phyloP scores from a whole-genome alignment of 2,797 vertebrate species.

The Anableps anableps region DNA sequence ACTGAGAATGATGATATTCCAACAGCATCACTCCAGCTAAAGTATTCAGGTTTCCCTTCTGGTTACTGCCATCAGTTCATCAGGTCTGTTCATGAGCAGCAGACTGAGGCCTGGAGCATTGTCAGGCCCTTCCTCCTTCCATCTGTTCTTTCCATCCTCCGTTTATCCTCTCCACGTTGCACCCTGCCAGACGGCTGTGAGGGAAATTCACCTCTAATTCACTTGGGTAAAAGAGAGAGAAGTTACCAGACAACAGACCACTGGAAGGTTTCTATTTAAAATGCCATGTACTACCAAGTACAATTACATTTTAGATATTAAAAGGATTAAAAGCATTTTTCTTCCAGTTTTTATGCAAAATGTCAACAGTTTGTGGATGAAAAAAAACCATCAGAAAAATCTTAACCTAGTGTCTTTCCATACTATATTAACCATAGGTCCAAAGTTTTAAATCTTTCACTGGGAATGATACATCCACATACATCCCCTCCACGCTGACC shows the following conservation, averaged over 20 bases:
- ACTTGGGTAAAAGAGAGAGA: background rate
- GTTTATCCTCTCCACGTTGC: background rate
- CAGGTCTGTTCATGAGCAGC: background rate
- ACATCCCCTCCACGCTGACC: no score
- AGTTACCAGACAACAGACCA: background rate
- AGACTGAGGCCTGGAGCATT: conserved; percentile 5
- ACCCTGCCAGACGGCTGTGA: conserved; percentile 2
- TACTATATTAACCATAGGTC: background rate
- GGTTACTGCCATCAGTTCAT: background rate
- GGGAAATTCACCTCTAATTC: background rate
- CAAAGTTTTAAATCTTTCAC: background rate
- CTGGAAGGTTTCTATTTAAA: no score
- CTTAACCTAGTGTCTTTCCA: background rate
- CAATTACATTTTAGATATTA: background rate
- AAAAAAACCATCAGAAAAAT: background rate
- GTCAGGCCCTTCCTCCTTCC: conserved; percentile 1
- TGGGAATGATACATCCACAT: no score
- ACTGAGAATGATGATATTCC: background rate
- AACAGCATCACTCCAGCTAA: background rate
- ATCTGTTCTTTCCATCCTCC: background rate
- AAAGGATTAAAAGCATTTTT: background rate
- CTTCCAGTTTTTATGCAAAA: background rate
- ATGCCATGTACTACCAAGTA: background rate
- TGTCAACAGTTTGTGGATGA: background rate
- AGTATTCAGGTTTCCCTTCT: background rate